Evolutionary conservation across 2,888 invertebrate genomes (phyloP), one percentile per base, ranked within the genome.

Genomic region (Chrysodeixis includens): DNA sequence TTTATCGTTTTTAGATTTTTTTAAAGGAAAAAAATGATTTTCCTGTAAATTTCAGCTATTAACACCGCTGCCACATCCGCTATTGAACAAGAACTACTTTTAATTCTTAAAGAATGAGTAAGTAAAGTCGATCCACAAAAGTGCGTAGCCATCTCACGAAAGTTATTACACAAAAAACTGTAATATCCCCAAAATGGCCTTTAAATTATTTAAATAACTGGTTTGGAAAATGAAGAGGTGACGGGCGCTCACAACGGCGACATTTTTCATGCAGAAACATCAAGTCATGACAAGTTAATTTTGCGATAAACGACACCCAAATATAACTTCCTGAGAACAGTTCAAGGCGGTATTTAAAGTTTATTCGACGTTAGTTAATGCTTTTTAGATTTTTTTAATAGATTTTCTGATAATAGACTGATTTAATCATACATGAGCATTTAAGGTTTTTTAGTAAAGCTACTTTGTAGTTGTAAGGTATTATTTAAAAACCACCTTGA

Each of bases 241-340:
- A 66, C 56, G 14, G 51, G 49, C 18, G 20, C 18, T 18, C 52
- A 44, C 10, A 18, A 16, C 12, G n/a, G 64, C 66, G 72, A 71
- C 72, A 79, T 73, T 81, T 80, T 84, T 83, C 83, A 77, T 62
- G 56, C 26, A 60, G 56, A 81, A 84, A 74, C 56, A 74, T 66
- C 71, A 60, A 86, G 83, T 86, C 86, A 86, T 78, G 85, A 79
- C 85, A 83, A 81, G 70, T 81, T 84, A 83, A 85, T 85, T 85
- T 83, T 30, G 69, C 75, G 77, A 83, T 80, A 79, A 79, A 76
- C 78, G 73, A 72, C 75, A 77, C 61, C 76, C 49, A 63, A 70
- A 69, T 73, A 59, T 68, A 58, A 58, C 70, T 78, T 78, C 76
- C 68, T 76, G 62, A 66, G 56, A 71, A 72, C 65, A 66, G 70